Evolutionary conservation across 2,797 vertebrate species (phyloP).

Genomic region (Graptemys geographica): DNA sequence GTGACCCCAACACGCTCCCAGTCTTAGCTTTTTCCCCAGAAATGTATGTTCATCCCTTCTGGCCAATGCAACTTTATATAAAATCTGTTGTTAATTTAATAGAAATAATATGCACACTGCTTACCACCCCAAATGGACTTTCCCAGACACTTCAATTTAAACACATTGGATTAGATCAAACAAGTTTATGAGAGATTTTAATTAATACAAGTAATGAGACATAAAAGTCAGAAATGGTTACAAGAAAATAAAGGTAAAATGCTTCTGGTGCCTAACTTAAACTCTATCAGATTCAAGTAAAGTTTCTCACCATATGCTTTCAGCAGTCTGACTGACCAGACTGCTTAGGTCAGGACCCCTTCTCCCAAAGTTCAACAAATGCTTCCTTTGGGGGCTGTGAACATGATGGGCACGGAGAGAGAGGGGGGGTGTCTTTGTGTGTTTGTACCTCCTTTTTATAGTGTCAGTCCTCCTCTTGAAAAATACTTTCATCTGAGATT

Average conservation of each 20-base stretch:
- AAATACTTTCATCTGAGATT: background rate
- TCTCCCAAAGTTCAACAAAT: background rate
- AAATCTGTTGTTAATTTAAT: background rate
- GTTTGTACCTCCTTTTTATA: background rate
- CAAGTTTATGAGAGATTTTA: background rate
- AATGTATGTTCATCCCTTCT: background rate
- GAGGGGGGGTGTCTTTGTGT: background rate
- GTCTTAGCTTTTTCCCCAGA: background rate
- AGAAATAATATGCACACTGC: background rate
- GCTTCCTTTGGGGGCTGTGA: background rate
- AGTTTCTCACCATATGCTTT: no score
- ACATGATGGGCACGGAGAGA: background rate
- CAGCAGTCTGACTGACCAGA: background rate
- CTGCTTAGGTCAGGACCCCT: background rate
- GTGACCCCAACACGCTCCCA: background rate
- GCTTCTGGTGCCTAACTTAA: no score
- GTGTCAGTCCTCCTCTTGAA: background rate
- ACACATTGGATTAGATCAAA: background rate
- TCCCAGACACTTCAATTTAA: background rate
- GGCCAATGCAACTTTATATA: background rate
- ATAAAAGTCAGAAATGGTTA: no score
- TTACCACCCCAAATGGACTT: background rate
- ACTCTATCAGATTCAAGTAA: no score
- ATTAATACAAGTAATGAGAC: no score
- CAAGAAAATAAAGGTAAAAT: no score